phyloP scores from a whole-genome alignment of 2,113 vertebrate genomes.

The Trinectes maculatus region DNA sequence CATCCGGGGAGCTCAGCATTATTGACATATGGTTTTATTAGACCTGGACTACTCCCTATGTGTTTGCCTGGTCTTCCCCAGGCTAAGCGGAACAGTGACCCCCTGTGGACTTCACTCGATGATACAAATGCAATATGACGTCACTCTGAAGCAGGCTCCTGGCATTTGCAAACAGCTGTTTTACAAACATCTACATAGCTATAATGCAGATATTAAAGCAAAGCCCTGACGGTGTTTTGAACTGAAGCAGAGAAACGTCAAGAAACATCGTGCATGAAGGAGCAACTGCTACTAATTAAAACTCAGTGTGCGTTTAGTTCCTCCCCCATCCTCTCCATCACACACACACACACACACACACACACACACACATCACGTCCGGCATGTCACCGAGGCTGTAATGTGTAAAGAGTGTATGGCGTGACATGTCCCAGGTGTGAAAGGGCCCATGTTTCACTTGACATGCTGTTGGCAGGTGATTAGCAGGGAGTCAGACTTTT shows the following conservation, averaged over 20 bases:
- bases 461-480: slow-evolving; percentile 68
- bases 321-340: neutral
- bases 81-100: slow-evolving; percentile 75
- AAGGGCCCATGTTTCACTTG: slow-evolving; percentile 55
- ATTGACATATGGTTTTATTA: slow-evolving; percentile 13
- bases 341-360: slow-evolving; percentile 6
- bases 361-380: slow-evolving; percentile 1
- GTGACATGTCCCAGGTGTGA: slow-evolving; percentile 61
- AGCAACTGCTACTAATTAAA: slow-evolving; percentile 25
- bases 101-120: slow-evolving; percentile 63
- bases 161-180: slow-evolving; percentile 16
- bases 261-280: neutral
- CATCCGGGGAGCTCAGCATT: slow-evolving; percentile 1
- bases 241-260: neutral
- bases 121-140: slow-evolving; percentile 58
- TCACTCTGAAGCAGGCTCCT: slow-evolving; percentile 38
- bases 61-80: neutral
- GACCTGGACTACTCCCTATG: slow-evolving; percentile 43
- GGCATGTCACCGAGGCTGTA: slow-evolving; percentile 25
- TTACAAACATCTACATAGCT: neutral
- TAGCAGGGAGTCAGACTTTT: slow-evolving; percentile 51
- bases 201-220: neutral
- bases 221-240: neutral
- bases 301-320: slow-evolving; percentile 1
- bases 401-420: slow-evolving; percentile 43